Conservation (phyloP, 2,888 invertebrate genomes). For the Anaspis maculata region DNA sequence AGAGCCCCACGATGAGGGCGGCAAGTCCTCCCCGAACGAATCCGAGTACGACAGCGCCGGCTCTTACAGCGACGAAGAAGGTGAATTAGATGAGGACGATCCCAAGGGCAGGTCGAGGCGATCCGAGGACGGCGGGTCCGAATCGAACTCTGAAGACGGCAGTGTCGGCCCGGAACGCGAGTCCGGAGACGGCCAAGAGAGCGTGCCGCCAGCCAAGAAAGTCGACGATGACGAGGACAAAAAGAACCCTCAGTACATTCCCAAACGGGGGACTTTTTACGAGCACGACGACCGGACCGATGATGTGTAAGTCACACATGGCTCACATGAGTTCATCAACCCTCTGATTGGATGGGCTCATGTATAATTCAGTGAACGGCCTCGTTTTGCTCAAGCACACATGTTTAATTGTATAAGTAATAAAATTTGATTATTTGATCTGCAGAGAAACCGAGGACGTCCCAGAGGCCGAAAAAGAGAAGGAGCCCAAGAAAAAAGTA, state of each 20-base stretch:
- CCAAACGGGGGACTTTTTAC: constrained; percentile 91
- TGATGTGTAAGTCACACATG: constrained; percentile 48
- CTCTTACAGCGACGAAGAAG: constrained; percentile 33
- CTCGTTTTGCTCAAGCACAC: too few relatives aligned
- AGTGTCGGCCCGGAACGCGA: constrained; percentile 55
- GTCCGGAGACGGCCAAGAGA: constrained; percentile 66
- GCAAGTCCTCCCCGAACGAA: constrained; percentile 30
- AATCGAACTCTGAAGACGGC: constrained; percentile 41
- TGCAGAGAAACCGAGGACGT: constrained; percentile 13
- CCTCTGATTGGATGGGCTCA: too few relatives aligned
- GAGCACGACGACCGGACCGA: constrained; percentile 91
- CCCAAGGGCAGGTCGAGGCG: constrained; percentile 23
- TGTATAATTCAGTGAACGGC: too few relatives aligned
- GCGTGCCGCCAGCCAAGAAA: constrained; percentile 47
- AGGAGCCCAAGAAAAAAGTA: constrained; percentile 39
- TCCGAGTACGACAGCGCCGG: constrained; percentile 39
- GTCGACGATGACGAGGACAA: constrained; percentile 91
- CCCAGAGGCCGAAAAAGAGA: constrained; percentile 33
- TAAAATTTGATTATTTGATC: too few relatives aligned
- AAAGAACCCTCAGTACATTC: constrained; percentile 95
- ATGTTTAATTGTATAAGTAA: too few relatives aligned
- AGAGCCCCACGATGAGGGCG: constrained; percentile 19
- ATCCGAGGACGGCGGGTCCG: constrained; percentile 18
- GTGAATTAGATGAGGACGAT: too few relatives aligned
- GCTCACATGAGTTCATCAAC: not conserved